Base-by-base conservation (phyloP, 2,113 vertebrate species). In the Tragelaphus strepsiceros region DNA sequence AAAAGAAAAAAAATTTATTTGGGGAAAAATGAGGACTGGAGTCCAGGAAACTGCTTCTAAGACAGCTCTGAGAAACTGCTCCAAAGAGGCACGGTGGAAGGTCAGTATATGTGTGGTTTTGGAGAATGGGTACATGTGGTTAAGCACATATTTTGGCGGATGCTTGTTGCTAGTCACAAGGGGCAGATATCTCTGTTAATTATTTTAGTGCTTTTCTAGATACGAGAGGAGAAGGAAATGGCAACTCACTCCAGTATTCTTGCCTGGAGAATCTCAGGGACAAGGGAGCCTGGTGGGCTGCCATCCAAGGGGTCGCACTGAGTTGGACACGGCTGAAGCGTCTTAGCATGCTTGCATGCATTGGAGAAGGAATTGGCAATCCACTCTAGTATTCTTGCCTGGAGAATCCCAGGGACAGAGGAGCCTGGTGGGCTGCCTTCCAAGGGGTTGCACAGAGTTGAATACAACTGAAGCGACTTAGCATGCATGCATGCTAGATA, bases 291-390 rank as follows among this genome's bases (percentile, higher is more conserved):
- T 67, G 7, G 32, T 67, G 62, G 62, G 64, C 32, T 67, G 64
- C 32, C 17, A 1, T 19, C 16, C 3, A n/a, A 19, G 32, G 32
- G 32, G 8, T n/a, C 0, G 0, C 64, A 67, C 17, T 1, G 17
- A 67, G 16, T n/a, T 19, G 64, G 64, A 35, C 32, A 67, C 0
- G 64, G 19, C 32, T 35, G 64, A 67, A 67, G 32, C 0, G 16
- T n/a, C 7, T 67, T 17, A n/a, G 32, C 62, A 17, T 17, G 32
- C 16, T n/a, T 5, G 64, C 64, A 67, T n/a, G 64, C 8, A 46
- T 46, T 46, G 46, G 46, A 46, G 46, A 46, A 46, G 46, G 46
- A 46, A 58, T 22, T 58, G 56, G 56, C 19, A 58, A 58, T 21
- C 56, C 19, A 58, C 56, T 58, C 56, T 21, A 58, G 56, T 58